Percentiles rank a stretch among this genome's conserved stretches.
Conservation (phyloP, 2,113 vertebrate species). For the Barbus barbus region DNA sequence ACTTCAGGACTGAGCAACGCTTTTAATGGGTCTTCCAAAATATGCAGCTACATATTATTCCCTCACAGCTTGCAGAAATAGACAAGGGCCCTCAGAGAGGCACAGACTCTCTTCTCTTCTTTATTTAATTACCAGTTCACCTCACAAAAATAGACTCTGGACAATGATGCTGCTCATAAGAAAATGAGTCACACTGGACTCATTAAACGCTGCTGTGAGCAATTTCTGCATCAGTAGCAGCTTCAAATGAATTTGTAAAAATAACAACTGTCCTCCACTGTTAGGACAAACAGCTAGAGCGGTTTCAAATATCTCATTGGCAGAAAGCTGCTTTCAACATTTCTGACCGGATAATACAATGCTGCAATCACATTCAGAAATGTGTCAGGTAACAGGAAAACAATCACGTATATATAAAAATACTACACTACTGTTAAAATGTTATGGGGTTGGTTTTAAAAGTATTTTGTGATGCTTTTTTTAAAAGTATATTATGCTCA, state of each 20-base stretch:
- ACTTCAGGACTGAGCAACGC: neutral
- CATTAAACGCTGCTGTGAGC: neutral
- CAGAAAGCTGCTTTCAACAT: neutral
- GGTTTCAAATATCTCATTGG: too few relatives aligned
- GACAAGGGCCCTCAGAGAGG: neutral
- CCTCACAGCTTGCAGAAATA: slow-evolving; percentile 16
- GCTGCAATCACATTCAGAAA: too few relatives aligned
- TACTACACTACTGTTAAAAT: too few relatives aligned
- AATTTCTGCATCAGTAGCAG: neutral
- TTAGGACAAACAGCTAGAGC: neutral
- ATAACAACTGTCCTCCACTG: neutral
- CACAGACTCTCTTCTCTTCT: neutral
- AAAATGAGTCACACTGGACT: slow-evolving; percentile 17
- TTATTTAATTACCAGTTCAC: slow-evolving; percentile 21
- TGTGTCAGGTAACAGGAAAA: too few relatives aligned
- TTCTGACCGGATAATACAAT: neutral
- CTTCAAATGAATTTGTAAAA: neutral
- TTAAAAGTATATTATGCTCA: too few relatives aligned
- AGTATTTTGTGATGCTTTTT: too few relatives aligned
- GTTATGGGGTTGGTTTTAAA: too few relatives aligned
- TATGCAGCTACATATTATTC: neutral
- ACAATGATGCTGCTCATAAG: slow-evolving; percentile 6
- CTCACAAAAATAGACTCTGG: slow-evolving; percentile 15
- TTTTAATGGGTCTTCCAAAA: neutral
- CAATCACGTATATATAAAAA: too few relatives aligned